Percentiles rank a stretch among this genome's conserved stretches.
Conservation (phyloP, 2,888 invertebrate species). For the Agrochola macilenta region DNA sequence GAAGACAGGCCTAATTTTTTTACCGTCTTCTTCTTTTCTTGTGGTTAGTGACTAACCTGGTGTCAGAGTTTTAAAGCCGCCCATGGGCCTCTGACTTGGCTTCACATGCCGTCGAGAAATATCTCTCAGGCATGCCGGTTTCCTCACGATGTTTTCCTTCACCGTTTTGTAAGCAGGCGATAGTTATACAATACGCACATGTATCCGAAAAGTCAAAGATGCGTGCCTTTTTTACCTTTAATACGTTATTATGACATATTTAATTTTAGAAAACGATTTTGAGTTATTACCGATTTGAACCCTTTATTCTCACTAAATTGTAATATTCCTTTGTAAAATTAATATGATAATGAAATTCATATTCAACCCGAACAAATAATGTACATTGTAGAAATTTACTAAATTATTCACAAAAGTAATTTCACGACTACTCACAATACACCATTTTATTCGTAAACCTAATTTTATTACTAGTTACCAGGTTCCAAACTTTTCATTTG, state of each 20-base stretch:
- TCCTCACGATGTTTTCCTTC: too few species aligned
- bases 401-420: constrained; percentile 41
- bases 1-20: background rate
- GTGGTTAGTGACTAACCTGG: too few species aligned
- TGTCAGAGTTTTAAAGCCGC: too few species aligned
- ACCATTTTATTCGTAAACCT: constrained; percentile 23
- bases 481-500: constrained; percentile 13
- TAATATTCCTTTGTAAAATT: constrained; percentile 14
- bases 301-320: background rate
- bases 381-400: constrained; percentile 9
- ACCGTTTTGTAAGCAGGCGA: too few species aligned
- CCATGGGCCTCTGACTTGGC: background rate
- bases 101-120: too few species aligned
- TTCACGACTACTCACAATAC: constrained; percentile 31
- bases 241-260: too few species aligned
- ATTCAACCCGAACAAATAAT: constrained; percentile 10
- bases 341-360: constrained; percentile 19
- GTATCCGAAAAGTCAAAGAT: too few species aligned
- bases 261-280: background rate
- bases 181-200: too few species aligned
- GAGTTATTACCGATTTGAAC: too few species aligned
- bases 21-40: too few species aligned
- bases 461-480: constrained; percentile 16
- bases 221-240: too few species aligned
- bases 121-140: too few species aligned